Evolutionary conservation across 2,888 invertebrate genomes (phyloP), one percentile per base, ranked within the genome.

Genomic region (Hyles lineata): DNA sequence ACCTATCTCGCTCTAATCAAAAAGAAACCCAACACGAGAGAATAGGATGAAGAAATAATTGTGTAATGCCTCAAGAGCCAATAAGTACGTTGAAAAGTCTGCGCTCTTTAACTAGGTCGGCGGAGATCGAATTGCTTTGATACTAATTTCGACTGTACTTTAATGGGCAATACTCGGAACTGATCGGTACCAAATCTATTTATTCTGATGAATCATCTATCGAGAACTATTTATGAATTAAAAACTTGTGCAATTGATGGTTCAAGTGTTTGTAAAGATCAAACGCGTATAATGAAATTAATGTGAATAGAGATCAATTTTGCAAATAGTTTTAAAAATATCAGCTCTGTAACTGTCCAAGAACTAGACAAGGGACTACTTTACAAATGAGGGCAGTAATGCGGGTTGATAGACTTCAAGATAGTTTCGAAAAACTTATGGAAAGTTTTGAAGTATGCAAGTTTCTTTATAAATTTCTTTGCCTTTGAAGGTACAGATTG

Each of bases 71-170:
- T 73, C 72, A 75, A 72, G 73, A 72, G 74, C 69, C 72, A 72
- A 73, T 70, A 74, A 59, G 61, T 70, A 67, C 62, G 43, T 35
- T 63, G 72, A 71, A 69, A 73, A 75, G 79, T 80, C 74, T 72
- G 76, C 58, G 71, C 70, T 70, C 74, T 75, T 71, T 76, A 78
- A 81, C 74, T 84, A 77, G 83, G 84, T 80, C 84, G 77, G 70
- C 73, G 73, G 78, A 78, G 78, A 78, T 82, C 79, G 84, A 81
- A 85, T 80, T 80, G 81, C 80, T 78, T 74, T 76, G 76, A 77
- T 77, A 85, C 85, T 86, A 84, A 86, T 85, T 87, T 82, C 73
- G 70, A 73, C 62, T 61, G 73, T 62, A 70, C 73, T 84, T 67
- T 84, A 82, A 77, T 79, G 76, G 79, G 63, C 73, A 72, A 76